Conservation (phyloP, 2,113 vertebrate genomes). For the Sceloporus undulatus region DNA sequence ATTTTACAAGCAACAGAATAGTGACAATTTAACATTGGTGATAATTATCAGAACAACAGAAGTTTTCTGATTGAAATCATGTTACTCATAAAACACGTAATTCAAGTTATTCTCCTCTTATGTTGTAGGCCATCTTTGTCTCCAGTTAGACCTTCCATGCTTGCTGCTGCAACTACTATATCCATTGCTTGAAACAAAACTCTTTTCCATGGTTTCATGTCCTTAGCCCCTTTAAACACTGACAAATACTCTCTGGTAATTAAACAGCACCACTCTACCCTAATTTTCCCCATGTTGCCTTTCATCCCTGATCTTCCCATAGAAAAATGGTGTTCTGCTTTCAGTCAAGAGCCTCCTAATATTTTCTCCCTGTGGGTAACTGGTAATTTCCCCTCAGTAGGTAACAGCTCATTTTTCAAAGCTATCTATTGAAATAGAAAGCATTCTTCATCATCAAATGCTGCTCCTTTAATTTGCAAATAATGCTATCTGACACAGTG, state of each 20-base stretch:
- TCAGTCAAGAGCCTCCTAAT: constrained; percentile 39
- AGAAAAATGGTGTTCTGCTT: background rate
- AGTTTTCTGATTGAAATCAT: constrained; percentile 29
- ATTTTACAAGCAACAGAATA: constrained; percentile 16
- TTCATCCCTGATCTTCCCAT: constrained; percentile 26
- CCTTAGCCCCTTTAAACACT: constrained; percentile 45
- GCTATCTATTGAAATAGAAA: constrained; percentile 29
- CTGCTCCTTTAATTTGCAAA: constrained; percentile 61
- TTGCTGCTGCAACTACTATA: too few species aligned
- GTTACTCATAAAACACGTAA: constrained; percentile 25
- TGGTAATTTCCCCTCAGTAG: constrained; percentile 28
- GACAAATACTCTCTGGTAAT: constrained; percentile 41
- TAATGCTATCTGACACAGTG: constrained; percentile 54
- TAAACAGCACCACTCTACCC: background rate
- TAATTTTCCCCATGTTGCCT: constrained; percentile 24
- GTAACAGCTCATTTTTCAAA: constrained; percentile 58
- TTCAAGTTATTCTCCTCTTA: background rate
- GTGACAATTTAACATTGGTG: constrained; percentile 16
- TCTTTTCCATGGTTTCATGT: constrained; percentile 45
- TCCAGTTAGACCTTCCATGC: too few species aligned
- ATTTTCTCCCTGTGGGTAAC: constrained; percentile 22
- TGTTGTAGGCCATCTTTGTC: too few species aligned
- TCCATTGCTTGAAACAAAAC: background rate
- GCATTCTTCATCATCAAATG: constrained; percentile 64
- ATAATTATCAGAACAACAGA: background rate